phyloP scores from a whole-genome alignment of 2,888 invertebrate genomes.

The Chouioia cunea region DNA sequence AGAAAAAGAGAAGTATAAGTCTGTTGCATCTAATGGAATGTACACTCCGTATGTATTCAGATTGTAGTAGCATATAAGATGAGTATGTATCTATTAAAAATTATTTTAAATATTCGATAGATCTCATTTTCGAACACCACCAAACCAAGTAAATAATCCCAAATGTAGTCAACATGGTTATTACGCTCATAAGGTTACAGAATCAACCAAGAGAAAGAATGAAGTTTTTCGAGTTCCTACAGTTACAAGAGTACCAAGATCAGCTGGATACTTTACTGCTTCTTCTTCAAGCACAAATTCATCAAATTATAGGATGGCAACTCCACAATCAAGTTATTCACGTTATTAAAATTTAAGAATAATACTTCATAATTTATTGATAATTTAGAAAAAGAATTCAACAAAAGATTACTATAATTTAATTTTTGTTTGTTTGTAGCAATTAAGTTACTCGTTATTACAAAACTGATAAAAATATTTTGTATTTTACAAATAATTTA shows the following conservation, averaged over 20 bases:
- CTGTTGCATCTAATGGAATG: background rate
- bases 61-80: background rate
- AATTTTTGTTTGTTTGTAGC: no score
- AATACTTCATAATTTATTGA: no score
- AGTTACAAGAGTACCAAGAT: conserved; percentile 33
- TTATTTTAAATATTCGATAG: conserved; percentile 12
- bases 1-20: conserved; percentile 29
- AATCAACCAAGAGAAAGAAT: conserved; percentile 6
- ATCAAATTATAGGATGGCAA: conserved; percentile 11
- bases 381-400: no score
- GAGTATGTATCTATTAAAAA: background rate
- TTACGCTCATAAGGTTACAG: background rate
- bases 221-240: conserved; percentile 36
- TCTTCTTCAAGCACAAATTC: conserved; percentile 28
- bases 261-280: conserved; percentile 36
- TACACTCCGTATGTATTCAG: conserved; percentile 11
- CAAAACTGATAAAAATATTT: no score
- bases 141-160: conserved; percentile 18
- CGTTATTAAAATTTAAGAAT: conserved; percentile 24
- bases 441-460: no score
- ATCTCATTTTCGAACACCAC: conserved; percentile 21
- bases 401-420: no score
- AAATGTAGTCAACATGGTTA: background rate
- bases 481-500: no score
- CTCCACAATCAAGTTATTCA: conserved; percentile 25